Evolutionary conservation across 2,888 invertebrate genomes (phyloP), one percentile per base, ranked within the genome.

Genomic region (Amphimallon solstitiale): DNA sequence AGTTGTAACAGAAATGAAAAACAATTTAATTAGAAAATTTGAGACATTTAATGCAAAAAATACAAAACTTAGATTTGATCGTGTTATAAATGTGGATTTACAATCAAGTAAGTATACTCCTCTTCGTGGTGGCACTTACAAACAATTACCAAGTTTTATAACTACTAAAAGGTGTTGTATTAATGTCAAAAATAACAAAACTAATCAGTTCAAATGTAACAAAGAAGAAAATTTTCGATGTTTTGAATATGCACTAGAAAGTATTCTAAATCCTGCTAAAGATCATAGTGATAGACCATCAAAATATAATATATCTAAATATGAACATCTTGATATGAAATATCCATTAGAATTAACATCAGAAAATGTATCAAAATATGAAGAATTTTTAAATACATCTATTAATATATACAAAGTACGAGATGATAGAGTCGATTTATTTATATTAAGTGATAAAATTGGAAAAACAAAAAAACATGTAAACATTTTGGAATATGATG

Each of bases 351-450:
- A 54, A 54, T 54, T 54, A 54, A 35, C 35, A 54, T 5, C 9
- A n/a, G 19, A 9, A 12, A 12, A 37, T 54, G 14, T 54, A 34
- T 37, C 5, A 14, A 54, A 37, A 54, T 37, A 54, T 54, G 56
- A 54, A 14, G 56, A 54, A 37, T 54, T 54, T 37, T 54, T 54
- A 54, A 54, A 54, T 54, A 17, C 35, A 54, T 54, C 56, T 54
- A 54, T 54, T 14, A 54, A 54, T 37, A 38, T 54, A 15, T 54
- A 54, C 14, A 19, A 19, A 37, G 38, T 54, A 37, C 15, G 17
- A 34, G 38, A 54, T 49, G n/a, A 7, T 23, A 51, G 51, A 51
- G 29, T 51, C n/a, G 45, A 45, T 45, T 45, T 45, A 45, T 45
- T 45, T 45, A 45, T 45, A 45, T 15, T 45, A 45, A 51, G 23